Evolutionary conservation across 2,113 vertebrate genomes (phyloP).

Genomic region (Herpetotheres cachinnans): DNA sequence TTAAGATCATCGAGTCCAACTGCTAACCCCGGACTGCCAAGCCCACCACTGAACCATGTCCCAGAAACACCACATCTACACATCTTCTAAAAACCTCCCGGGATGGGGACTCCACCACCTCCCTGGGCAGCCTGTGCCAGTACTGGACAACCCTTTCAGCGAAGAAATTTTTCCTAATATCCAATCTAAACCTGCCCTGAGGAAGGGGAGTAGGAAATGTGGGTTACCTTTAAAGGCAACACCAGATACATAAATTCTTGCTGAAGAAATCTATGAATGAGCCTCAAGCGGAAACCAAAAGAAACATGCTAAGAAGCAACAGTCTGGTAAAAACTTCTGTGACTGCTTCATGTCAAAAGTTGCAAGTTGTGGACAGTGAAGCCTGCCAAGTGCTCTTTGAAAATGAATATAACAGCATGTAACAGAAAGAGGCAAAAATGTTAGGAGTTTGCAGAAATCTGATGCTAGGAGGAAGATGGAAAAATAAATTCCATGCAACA

Average conservation of each 20-base stretch:
- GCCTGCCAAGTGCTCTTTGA: background rate
- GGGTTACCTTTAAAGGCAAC: background rate
- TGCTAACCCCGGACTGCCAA: background rate
- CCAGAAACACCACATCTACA: background rate
- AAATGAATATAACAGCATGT: accelerated
- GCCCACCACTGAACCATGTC: background rate
- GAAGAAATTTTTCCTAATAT: background rate
- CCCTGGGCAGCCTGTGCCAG: background rate
- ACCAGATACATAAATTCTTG: accelerated
- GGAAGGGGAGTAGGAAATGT: background rate
- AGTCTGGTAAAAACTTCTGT: background rate
- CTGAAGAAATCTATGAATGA: background rate
- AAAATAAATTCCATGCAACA: background rate
- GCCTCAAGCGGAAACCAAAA: background rate
- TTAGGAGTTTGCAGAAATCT: too few species aligned
- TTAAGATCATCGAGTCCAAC: accelerated
- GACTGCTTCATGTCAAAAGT: background rate
- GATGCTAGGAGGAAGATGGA: too few species aligned
- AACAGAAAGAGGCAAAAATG: background rate
- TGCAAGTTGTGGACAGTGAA: accelerated
- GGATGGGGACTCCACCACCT: background rate
- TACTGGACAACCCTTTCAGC: background rate
- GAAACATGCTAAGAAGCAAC: background rate
- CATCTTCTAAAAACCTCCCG: accelerated
- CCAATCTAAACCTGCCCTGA: background rate